A percentile compares a stretch with the other conserved stretches of the same genome.
Evolutionary conservation across 1,140 invertebrate species (phyloP).

Genomic region (Andricus grossulariae): DNA sequence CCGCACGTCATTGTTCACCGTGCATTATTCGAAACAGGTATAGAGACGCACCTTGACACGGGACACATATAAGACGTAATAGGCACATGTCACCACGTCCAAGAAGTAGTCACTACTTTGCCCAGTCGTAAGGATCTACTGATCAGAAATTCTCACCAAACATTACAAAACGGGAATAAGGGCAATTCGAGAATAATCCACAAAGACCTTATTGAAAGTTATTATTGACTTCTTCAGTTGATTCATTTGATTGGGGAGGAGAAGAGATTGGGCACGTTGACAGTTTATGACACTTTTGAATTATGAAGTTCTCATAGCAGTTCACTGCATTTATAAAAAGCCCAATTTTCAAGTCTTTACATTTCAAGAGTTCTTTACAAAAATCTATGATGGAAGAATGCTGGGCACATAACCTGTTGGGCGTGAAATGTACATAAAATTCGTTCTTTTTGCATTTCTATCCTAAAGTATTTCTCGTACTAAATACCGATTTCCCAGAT

Average conservation of each 20-base stretch:
- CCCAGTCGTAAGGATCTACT: constrained; percentile 11
- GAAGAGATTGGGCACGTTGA: neutral
- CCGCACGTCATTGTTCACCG: constrained; percentile 72
- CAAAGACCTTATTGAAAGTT: neutral
- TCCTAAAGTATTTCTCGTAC: too few species aligned
- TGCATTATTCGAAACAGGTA: constrained; percentile 69
- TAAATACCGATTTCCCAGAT: too few species aligned
- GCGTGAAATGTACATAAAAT: too few species aligned
- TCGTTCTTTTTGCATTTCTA: too few species aligned
- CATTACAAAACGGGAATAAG: neutral
- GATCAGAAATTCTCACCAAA: constrained; percentile 1
- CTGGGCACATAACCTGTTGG: neutral
- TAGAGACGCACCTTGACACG: constrained; percentile 41
- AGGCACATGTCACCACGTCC: constrained; percentile 51
- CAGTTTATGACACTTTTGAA: neutral
- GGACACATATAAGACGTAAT: constrained; percentile 1
- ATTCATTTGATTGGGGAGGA: neutral
- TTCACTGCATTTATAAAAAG: neutral
- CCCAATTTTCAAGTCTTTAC: neutral
- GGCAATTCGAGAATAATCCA: neutral
- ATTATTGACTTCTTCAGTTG: neutral
- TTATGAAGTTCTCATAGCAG: neutral
- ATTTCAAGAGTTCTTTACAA: neutral
- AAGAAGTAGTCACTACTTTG: constrained; percentile 32
- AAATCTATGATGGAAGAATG: neutral